Percentiles rank a stretch among this genome's conserved stretches.
phyloP scores from a whole-genome alignment of 1,140 invertebrate genomes.

The Ladona fulva region DNA sequence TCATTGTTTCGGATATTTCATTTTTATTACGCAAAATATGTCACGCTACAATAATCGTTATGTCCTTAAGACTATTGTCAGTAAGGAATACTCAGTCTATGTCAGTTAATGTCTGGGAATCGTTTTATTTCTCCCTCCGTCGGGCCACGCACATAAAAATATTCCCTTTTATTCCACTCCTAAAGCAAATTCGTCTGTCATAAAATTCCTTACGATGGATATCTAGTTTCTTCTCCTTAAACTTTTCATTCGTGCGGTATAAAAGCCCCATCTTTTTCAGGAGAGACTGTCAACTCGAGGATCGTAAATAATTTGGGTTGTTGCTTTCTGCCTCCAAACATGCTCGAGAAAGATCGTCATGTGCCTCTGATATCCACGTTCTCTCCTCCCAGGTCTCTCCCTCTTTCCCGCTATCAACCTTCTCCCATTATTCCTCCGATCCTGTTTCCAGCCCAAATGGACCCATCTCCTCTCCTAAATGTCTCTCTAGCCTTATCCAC shows the following conservation, averaged over 20 bases:
- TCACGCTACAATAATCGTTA: too few species aligned
- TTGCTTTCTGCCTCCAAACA: not conserved
- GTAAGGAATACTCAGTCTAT: too few species aligned
- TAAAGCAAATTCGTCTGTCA: not conserved
- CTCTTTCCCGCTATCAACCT: not conserved
- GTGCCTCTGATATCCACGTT: not conserved
- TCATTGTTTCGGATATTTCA: too few species aligned
- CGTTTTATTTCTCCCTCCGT: too few species aligned
- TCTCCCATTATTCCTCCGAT: too few species aligned
- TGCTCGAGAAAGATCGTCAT: not conserved
- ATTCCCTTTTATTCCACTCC: not conserved
- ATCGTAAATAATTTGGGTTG: not conserved
- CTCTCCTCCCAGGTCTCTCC: not conserved
- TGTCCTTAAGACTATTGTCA: too few species aligned
- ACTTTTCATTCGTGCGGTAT: not conserved
- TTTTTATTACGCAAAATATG: too few species aligned
- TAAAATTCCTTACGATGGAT: not conserved
- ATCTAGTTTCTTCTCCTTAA: not conserved
- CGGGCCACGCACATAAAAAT: too few species aligned
- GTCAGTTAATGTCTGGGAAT: too few species aligned
- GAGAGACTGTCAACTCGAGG: not conserved
- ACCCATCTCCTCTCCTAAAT: too few species aligned
- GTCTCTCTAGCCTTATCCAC: too few species aligned
- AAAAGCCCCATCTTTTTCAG: not conserved
- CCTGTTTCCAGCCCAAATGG: too few species aligned